A percentile compares a stretch with the other conserved stretches of the same genome.
Conservation (phyloP, 2,888 invertebrate species). For the Tinea trinotella region DNA sequence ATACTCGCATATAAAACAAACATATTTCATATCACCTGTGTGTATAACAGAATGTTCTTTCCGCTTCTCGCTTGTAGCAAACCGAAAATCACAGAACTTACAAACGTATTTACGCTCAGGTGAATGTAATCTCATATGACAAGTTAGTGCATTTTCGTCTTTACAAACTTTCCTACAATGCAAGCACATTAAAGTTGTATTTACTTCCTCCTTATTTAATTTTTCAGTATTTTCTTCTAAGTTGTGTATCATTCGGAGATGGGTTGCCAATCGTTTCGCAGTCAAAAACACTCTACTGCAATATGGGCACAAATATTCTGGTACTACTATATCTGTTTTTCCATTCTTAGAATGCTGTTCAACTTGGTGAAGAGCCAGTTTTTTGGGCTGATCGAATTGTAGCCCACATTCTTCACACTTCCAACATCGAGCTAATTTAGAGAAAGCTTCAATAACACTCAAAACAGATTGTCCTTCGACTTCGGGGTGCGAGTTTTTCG, state of each 20-base stretch:
- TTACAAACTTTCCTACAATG: slow-evolving; percentile 60
- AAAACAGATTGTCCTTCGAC: slow-evolving; percentile 52
- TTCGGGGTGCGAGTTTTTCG: slow-evolving; percentile 50
- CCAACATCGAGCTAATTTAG: slow-evolving; percentile 57
- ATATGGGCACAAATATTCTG: slow-evolving; percentile 46
- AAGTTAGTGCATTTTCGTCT: slow-evolving; percentile 47
- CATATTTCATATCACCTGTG: slow-evolving; percentile 62
- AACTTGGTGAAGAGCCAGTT: slow-evolving; percentile 53
- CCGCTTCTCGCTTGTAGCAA: slow-evolving; percentile 53
- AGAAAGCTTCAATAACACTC: slow-evolving; percentile 56
- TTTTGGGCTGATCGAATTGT: slow-evolving; percentile 53
- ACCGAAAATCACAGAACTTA: slow-evolving; percentile 61
- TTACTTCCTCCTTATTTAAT: slow-evolving; percentile 31
- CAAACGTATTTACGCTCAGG: slow-evolving; percentile 55
- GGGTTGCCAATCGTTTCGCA: slow-evolving; percentile 53
- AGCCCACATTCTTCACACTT: slow-evolving; percentile 60
- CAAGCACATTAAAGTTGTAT: slow-evolving; percentile 51
- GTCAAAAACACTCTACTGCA: slow-evolving; percentile 56
- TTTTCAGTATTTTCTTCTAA: slow-evolving; percentile 38
- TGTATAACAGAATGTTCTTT: slow-evolving; percentile 54
- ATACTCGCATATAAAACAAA: slow-evolving; percentile 64
- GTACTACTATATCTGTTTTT: background rate
- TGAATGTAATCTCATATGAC: slow-evolving; percentile 58
- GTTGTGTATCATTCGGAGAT: slow-evolving; percentile 48
- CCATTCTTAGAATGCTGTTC: slow-evolving; percentile 35